Percentiles rank a stretch among this genome's conserved stretches.
Evolutionary conservation across 2,888 invertebrate genomes (phyloP).

Genomic region (Proisotoma minuta): DNA sequence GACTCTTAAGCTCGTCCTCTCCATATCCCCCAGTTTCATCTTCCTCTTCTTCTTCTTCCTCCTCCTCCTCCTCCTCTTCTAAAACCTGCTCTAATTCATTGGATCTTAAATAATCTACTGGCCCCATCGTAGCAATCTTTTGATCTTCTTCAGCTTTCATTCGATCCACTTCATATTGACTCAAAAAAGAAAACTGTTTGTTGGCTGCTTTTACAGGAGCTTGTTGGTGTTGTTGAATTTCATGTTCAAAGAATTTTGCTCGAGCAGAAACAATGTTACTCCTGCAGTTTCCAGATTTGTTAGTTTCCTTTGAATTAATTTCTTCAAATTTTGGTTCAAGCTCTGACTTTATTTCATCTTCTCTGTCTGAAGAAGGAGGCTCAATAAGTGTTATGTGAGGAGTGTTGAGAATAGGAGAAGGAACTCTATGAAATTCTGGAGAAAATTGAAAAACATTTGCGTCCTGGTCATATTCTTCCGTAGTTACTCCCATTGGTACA

Average conservation of each 20-base stretch:
- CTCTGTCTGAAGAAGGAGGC: background rate
- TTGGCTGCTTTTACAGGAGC: constrained; percentile 72
- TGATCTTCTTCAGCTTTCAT: constrained; percentile 82
- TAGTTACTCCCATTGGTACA: constrained; percentile 26
- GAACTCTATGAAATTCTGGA: constrained; percentile 43
- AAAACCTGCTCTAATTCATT: constrained; percentile 43
- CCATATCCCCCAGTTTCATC: constrained; percentile 27
- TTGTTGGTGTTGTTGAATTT: constrained; percentile 87
- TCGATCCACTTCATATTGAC: constrained; percentile 88
- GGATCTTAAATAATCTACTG: constrained; percentile 38
- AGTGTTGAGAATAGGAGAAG: constrained; percentile 39
- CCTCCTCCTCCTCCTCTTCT: constrained; percentile 45
- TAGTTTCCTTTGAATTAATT: constrained; percentile 3
- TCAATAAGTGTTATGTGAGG: constrained; percentile 35
- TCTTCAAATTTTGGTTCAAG: background rate
- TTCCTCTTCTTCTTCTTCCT: constrained; percentile 17
- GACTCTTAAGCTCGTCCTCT: constrained; percentile 5
- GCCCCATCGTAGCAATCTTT: constrained; percentile 36
- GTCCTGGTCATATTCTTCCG: constrained; percentile 34
- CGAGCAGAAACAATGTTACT: constrained; percentile 59
- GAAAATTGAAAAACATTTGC: constrained; percentile 42
- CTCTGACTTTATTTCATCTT: background rate
- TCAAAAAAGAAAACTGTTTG: constrained; percentile 88
- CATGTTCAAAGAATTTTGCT: constrained; percentile 93
- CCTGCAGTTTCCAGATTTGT: background rate